Percentiles rank a stretch among this genome's conserved stretches.
Conservation (phyloP, 1,140 invertebrate species). For the Drosophila sproati region DNA sequence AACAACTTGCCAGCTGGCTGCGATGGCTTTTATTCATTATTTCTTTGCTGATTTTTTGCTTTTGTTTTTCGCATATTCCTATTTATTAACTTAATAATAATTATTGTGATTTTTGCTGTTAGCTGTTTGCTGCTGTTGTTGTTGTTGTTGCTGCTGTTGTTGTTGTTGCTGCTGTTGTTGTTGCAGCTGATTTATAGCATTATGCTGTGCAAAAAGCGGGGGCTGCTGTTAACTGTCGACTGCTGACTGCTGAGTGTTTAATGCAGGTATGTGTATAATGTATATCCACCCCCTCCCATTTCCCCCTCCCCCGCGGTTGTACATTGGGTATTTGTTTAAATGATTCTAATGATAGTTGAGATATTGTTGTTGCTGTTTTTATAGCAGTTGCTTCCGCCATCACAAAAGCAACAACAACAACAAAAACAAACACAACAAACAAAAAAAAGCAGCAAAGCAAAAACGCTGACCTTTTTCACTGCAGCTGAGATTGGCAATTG, state of each 20-base stretch:
- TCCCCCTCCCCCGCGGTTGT: not conserved
- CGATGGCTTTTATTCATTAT: slow-evolving; percentile 28
- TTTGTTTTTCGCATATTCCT: slow-evolving; percentile 12
- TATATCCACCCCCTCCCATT: not conserved
- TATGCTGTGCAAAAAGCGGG: slow-evolving; percentile 2
- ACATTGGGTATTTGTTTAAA: slow-evolving; percentile 5
- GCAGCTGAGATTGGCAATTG: slow-evolving; percentile 26
- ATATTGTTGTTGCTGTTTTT: slow-evolving; percentile 9
- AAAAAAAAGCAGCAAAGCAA: not conserved
- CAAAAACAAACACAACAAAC: not conserved
- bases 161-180: slow-evolving; percentile 4
- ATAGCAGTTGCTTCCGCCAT: slow-evolving; percentile 41
- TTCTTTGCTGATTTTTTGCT: slow-evolving; percentile 3
- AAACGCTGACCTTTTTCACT: slow-evolving; percentile 26
- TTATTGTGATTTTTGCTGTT: not conserved
- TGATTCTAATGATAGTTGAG: slow-evolving; percentile 6
- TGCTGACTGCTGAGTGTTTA: not conserved
- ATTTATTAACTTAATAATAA: slow-evolving; percentile 5
- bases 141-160: not conserved
- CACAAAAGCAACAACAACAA: slow-evolving; percentile 7
- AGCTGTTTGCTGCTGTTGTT: not conserved
- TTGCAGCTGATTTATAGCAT: slow-evolving; percentile 13
- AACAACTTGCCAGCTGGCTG: slow-evolving; percentile 6
- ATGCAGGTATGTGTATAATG: not conserved
- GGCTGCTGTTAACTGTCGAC: not conserved